Base-by-base conservation (phyloP, 2,888 invertebrate genomes). In the Rotaria macrura region DNA sequence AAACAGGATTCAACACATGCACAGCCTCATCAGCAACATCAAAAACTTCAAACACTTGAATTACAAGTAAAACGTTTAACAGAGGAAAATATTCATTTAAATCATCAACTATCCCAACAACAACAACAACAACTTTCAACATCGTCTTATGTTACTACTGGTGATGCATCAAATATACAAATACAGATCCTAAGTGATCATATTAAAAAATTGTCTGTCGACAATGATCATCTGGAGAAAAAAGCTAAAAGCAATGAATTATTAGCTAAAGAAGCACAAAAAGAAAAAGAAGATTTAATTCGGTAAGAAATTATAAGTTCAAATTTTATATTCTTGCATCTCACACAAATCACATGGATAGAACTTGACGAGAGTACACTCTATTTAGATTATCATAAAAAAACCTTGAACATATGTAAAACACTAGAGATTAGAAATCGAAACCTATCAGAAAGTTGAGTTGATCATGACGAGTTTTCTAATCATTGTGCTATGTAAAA, bases 221-320 rank as follows among this genome's bases (percentile, higher is more conserved):
- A 79, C n/a, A 79, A 79, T 79, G 79, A 10, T 25, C 38, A 79
- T 40, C 43, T 6, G 12, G 79, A 79, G 43, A 79, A 79, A n/a
- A 40, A 79, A 79, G 40, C 12, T 14, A 25, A 40, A 25, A 43
- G 40, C 12, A 43, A 43, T 43, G 79, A 79, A 2, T 43, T 43
- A 43, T 43, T 43, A 79, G 43, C 43, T n/a, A 79, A 79, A 43
- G 79, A 79, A 43, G 43, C 43, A 43, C 79, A 79, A n/a, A 43
- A 79, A 43, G 79, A 79, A 79, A 79, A 79, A 79, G 79, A 79
- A 23, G 43, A 79, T 79, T n/a, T 79, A 43, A 25, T 14, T 43
- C 40, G 43, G 79, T 79, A 79, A 43, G 43, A 74, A n/a, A n/a
- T n/a, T n/a, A n/a, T n/a, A n/a, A n/a, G n/a, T 47, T 47, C 14